Evolutionary conservation across 2,888 invertebrate genomes (phyloP).

Genomic region (Leptura quadrifasciata): DNA sequence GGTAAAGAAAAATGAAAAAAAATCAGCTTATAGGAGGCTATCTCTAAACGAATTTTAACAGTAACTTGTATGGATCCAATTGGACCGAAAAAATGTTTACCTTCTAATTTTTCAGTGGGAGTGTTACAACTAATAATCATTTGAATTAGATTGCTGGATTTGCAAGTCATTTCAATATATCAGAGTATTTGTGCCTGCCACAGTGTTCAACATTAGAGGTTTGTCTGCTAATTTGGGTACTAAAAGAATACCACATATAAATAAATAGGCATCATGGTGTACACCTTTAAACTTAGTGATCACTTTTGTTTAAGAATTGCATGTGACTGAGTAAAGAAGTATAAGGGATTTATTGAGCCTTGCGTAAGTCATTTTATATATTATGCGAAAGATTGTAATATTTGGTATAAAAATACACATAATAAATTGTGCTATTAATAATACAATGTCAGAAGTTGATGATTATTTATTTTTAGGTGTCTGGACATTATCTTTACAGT

Average conservation of each 20-base stretch:
- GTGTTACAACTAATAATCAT: too few species aligned
- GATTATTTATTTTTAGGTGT: neutral
- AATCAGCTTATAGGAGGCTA: too few species aligned
- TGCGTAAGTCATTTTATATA: neutral
- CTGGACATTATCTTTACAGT: neutral
- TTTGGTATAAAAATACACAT: neutral
- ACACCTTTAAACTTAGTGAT: conserved; percentile 1
- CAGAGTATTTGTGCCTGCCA: too few species aligned
- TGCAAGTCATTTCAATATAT: too few species aligned
- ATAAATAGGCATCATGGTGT: neutral
- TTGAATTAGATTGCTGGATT: too few species aligned
- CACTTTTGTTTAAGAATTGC: neutral
- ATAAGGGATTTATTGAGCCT: neutral
- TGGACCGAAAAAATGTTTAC: too few species aligned
- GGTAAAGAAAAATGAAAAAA: too few species aligned
- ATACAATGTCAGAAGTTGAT: neutral
- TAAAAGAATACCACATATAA: neutral
- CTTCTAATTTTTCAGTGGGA: too few species aligned
- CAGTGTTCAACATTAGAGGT: too few species aligned
- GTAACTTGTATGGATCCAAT: too few species aligned
- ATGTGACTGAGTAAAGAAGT: neutral
- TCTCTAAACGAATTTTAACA: too few species aligned
- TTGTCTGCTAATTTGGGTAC: too few species aligned
- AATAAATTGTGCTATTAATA: neutral
- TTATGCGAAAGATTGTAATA: neutral